These are phyloP conservation scores for Lasius fuliginosus DNA, from an alignment of 2,888 invertebrate species.

Conservation along the genomic window DNA sequence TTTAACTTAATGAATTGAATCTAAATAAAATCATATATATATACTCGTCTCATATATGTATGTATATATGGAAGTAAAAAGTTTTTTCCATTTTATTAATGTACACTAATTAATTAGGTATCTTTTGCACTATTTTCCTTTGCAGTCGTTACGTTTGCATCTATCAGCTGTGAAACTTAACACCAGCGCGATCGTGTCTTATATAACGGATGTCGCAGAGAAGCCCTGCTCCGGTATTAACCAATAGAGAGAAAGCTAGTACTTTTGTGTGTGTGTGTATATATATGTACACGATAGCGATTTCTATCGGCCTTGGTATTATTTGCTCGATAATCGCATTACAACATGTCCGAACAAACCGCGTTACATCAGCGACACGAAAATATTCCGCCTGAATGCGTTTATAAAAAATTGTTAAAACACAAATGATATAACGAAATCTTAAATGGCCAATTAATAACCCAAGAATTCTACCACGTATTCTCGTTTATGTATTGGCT, in stretches of 20 bases:
- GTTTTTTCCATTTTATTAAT: background rate
- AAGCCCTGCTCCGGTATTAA: slow-evolving; percentile 44
- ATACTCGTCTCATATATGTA: background rate
- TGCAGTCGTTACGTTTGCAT: background rate
- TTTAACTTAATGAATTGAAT: too few species aligned
- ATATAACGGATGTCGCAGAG: slow-evolving; percentile 27
- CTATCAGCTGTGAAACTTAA: background rate
- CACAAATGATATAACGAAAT: background rate
- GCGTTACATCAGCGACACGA: background rate
- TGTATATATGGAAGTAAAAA: background rate
- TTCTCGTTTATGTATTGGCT: background rate
- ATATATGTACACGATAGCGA: slow-evolving; percentile 40
- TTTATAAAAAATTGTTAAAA: slow-evolving; percentile 13
- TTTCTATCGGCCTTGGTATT: slow-evolving; percentile 46
- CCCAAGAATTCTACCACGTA: background rate
- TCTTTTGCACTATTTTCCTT: background rate
- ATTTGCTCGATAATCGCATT: slow-evolving; percentile 37
- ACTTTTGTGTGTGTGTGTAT: background rate
- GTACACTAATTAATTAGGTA: slow-evolving; percentile 16
- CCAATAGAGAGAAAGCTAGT: slow-evolving; percentile 15
- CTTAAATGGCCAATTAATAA: background rate
- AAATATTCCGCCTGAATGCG: background rate
- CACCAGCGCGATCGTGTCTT: background rate
- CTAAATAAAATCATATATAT: too few species aligned
- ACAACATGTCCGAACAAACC: slow-evolving; percentile 15